Evolutionary conservation across 2,797 vertebrate species (phyloP).

Genomic region (Odontamblyopus lacepedii): DNA sequence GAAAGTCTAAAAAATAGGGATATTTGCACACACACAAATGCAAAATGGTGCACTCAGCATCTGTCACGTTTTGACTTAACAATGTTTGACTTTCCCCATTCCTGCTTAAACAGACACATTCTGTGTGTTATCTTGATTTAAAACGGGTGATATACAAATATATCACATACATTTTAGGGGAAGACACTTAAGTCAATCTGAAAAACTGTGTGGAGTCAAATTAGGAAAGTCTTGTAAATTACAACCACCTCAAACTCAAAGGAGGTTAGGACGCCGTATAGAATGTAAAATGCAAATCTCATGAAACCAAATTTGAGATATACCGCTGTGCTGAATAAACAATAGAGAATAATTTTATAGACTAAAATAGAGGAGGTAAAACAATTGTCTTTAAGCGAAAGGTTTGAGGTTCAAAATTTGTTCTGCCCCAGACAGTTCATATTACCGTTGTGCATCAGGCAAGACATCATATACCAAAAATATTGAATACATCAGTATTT

Average conservation of each 20-base stretch:
- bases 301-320: not conserved
- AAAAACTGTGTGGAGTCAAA: slow-evolving; percentile 5
- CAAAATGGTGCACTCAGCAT: slow-evolving; percentile 24
- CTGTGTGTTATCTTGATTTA: slow-evolving; percentile 19
- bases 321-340: not conserved
- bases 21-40: slow-evolving; percentile 41
- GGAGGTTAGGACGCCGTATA: not conserved
- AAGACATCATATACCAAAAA: no score
- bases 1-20: slow-evolving; percentile 47
- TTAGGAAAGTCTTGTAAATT: not conserved
- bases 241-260: not conserved
- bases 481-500: no score
- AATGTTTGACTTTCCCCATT: slow-evolving; percentile 58
- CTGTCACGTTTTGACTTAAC: slow-evolving; percentile 27
- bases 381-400: not conserved
- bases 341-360: not conserved
- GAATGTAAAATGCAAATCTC: not conserved
- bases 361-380: not conserved
- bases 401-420: not conserved
- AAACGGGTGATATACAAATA: slow-evolving; percentile 19
- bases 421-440: not conserved
- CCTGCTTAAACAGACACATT: slow-evolving; percentile 57
- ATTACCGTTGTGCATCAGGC: not conserved
- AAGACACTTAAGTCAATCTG: not conserved
- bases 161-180: slow-evolving; percentile 1